These are phyloP conservation scores for Edolisoma coerulescens DNA, from an alignment of 2,113 vertebrate species.

Conservation along the genomic window DNA sequence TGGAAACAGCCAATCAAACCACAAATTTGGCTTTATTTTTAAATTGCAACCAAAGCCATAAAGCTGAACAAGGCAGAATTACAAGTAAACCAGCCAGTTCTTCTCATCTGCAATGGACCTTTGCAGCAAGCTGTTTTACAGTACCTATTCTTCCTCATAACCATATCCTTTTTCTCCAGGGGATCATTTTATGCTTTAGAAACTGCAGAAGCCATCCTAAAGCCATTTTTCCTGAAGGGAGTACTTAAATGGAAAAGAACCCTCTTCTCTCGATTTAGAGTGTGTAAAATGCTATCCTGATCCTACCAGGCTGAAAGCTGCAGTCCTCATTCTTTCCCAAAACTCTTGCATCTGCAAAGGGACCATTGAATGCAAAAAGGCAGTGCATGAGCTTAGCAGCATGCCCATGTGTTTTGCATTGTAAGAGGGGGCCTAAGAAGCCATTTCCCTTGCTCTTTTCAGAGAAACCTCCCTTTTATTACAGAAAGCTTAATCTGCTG, in stretches of 20 bases:
- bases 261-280: slow-evolving; percentile 2
- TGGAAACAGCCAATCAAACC: background rate
- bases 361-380: background rate
- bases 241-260: slow-evolving; percentile 28
- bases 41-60: background rate
- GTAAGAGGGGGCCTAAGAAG: background rate
- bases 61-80: background rate
- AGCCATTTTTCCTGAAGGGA: slow-evolving; percentile 44
- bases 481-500: background rate
- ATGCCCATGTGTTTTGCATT: slow-evolving; percentile 23
- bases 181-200: slow-evolving; percentile 29
- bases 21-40: background rate
- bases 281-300: slow-evolving; percentile 24
- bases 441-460: slow-evolving; percentile 9
- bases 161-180: slow-evolving; percentile 13
- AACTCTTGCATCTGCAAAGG: slow-evolving; percentile 23
- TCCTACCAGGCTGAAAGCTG: slow-evolving; percentile 16
- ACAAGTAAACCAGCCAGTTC: background rate
- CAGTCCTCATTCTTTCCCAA: background rate
- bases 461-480: background rate
- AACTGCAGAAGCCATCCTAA: slow-evolving; percentile 24
- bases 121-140: background rate
- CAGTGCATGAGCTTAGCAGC: background rate
- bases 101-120: slow-evolving; percentile 3
- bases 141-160: slow-evolving; percentile 31